A percentile compares a stretch with the other conserved stretches of the same genome.
phyloP scores from a whole-genome alignment of 2,888 invertebrate species.

The Bombylius major region DNA sequence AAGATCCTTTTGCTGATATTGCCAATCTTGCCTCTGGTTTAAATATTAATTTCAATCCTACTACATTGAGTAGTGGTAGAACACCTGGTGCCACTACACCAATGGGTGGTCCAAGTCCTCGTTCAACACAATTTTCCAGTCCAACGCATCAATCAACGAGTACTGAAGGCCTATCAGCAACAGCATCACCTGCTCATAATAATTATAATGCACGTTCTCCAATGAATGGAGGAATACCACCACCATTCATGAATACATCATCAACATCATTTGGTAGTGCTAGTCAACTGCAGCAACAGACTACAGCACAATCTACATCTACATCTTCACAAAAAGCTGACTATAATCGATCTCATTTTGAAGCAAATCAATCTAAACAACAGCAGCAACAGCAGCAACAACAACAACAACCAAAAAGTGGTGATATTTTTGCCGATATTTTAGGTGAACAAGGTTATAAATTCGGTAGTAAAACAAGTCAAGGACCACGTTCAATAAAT shows the following conservation, averaged over 20 bases:
- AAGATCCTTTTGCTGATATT: slow-evolving; percentile 65
- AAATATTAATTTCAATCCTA: slow-evolving; percentile 33
- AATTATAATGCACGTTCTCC: not conserved
- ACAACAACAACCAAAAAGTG: not conserved
- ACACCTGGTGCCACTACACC: slow-evolving; percentile 27
- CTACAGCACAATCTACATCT: slow-evolving; percentile 10
- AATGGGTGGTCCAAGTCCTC: slow-evolving; percentile 27
- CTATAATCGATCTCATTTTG: slow-evolving; percentile 60
- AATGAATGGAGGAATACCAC: not conserved
- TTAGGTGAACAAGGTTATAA: slow-evolving; percentile 82
- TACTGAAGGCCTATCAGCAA: slow-evolving; percentile 6
- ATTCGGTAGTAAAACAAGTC: slow-evolving; percentile 55
- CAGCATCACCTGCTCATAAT: slow-evolving; percentile 9
- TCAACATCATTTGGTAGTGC: not conserved
- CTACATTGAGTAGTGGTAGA: slow-evolving; percentile 25
- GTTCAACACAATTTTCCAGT: slow-evolving; percentile 33
- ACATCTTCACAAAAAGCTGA: slow-evolving; percentile 31
- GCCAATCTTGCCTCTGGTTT: slow-evolving; percentile 38
- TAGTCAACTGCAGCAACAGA: slow-evolving; percentile 16
- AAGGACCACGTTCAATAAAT: slow-evolving; percentile 78
- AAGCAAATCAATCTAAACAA: slow-evolving; percentile 26
- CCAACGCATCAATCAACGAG: slow-evolving; percentile 30
- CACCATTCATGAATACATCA: not conserved
- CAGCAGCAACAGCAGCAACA: not conserved
- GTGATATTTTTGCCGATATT: slow-evolving; percentile 80